Conservation (phyloP, 1,140 invertebrate species). For the Dinoponera quadriceps region DNA sequence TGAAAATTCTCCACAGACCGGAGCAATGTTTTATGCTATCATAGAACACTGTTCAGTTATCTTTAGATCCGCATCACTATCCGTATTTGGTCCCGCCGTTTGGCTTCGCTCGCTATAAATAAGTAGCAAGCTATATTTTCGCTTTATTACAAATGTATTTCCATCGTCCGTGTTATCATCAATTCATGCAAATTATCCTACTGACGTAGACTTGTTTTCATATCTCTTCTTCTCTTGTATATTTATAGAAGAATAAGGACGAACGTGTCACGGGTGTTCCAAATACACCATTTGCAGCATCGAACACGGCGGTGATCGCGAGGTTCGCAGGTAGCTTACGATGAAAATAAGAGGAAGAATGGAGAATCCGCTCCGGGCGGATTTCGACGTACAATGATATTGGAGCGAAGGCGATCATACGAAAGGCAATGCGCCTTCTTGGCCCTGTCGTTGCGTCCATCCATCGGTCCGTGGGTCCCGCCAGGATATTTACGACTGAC, state of each 20-base stretch:
- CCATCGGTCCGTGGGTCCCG: conserved; percentile 75
- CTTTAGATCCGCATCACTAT: no score
- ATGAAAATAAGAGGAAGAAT: background rate
- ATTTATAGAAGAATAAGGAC: background rate
- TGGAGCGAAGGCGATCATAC: conserved; percentile 60
- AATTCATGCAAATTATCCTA: background rate
- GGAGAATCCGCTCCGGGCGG: background rate
- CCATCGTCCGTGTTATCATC: background rate
- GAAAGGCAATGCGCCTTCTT: conserved; percentile 52
- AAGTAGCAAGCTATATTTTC: background rate
- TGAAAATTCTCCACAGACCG: no score
- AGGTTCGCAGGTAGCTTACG: background rate
- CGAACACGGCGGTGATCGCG: background rate
- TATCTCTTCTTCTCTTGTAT: background rate
- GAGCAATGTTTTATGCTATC: background rate
- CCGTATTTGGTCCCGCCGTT: background rate
- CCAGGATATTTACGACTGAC: conserved; percentile 85
- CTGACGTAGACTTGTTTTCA: background rate
- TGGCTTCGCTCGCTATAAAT: no score
- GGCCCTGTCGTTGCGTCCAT: conserved; percentile 62
- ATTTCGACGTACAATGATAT: conserved; percentile 38
- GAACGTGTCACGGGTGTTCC: background rate
- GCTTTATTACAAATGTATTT: background rate
- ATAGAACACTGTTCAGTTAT: background rate
- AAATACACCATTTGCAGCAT: background rate